Conservation (phyloP, 1,140 invertebrate species). For the Aphidius ervi region DNA sequence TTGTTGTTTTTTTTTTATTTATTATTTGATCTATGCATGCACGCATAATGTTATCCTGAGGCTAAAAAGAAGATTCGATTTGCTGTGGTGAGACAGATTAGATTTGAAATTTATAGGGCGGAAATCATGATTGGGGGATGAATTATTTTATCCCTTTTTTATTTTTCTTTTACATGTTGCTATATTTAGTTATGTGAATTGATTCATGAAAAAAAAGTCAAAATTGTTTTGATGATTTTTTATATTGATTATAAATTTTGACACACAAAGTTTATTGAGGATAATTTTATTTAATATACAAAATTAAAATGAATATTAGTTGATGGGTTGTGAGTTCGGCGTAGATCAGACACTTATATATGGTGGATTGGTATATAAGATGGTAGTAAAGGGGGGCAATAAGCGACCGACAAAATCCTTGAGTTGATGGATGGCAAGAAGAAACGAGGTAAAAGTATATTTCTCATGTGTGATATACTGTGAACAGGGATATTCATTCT, state of each 20-base stretch:
- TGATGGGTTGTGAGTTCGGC: no score
- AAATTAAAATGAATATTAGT: no score
- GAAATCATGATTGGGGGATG: constrained; percentile 35
- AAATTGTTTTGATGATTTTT: no score
- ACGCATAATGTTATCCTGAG: constrained; percentile 29
- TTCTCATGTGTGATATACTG: constrained; percentile 4
- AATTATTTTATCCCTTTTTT: constrained; percentile 8
- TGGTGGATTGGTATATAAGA: constrained; percentile 2
- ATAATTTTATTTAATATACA: no score
- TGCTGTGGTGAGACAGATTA: constrained; percentile 50
- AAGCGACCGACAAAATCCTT: constrained; percentile 22
- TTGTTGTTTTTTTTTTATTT: constrained; percentile 2
- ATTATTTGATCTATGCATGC: background rate
- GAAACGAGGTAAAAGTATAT: constrained; percentile 1
- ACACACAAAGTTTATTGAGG: no score
- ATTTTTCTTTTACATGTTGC: constrained; percentile 24
- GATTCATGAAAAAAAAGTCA: no score
- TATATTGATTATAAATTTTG: background rate
- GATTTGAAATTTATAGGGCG: constrained; percentile 53
- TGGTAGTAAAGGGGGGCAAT: constrained; percentile 1
- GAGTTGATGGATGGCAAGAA: constrained; percentile 23
- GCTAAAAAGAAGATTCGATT: constrained; percentile 31
- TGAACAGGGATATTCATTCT: constrained; percentile 12
- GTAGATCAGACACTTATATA: no score
- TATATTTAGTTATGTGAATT: constrained; percentile 7